Evolutionary conservation across 1,140 invertebrate species (phyloP).

Genomic region (Cyclina sinensis): DNA sequence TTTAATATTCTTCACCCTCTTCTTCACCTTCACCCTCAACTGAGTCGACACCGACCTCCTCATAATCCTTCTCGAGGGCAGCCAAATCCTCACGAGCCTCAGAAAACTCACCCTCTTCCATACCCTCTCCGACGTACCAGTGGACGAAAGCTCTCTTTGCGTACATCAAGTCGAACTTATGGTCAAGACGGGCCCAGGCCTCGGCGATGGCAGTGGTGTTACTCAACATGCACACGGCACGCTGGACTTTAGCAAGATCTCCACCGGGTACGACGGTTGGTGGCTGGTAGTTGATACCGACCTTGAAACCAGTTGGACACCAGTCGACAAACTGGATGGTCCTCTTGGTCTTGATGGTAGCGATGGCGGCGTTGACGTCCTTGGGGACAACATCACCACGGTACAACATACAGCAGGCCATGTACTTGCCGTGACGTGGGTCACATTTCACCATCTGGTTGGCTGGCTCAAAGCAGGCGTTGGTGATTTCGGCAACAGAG

Average conservation of each 20-base stretch:
- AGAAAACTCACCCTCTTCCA: conserved; percentile 88
- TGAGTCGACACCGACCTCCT: conserved; percentile 69
- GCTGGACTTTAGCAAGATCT: conserved; percentile 90
- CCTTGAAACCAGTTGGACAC: conserved; percentile 79
- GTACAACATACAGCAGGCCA: conserved; percentile 81
- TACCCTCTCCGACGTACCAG: conserved; percentile 87
- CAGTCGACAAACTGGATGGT: conserved; percentile 79
- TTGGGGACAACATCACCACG: conserved; percentile 89
- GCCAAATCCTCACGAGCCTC: conserved; percentile 95
- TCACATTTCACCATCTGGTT: conserved; percentile 98
- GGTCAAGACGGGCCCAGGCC: conserved; percentile 89
- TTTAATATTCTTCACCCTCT: conserved; percentile 26
- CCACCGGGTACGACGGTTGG: conserved; percentile 91
- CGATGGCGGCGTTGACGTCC: conserved; percentile 95
- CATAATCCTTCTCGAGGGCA: conserved; percentile 86
- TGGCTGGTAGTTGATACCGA: conserved; percentile 89
- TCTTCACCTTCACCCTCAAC: conserved; percentile 27
- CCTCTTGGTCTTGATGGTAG: conserved; percentile 92
- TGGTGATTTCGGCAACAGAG: conserved; percentile 89
- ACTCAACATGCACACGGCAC: conserved; percentile 89
- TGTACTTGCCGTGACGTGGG: conserved; percentile 95
- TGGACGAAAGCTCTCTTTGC: conserved; percentile 87
- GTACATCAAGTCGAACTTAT: conserved; percentile 90
- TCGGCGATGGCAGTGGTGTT: conserved; percentile 94
- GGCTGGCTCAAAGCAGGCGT: conserved; percentile 94